A percentile compares a stretch with the other conserved stretches of the same genome.
Conservation (phyloP, 2,888 invertebrate genomes). For the Druceiella hillmani region DNA sequence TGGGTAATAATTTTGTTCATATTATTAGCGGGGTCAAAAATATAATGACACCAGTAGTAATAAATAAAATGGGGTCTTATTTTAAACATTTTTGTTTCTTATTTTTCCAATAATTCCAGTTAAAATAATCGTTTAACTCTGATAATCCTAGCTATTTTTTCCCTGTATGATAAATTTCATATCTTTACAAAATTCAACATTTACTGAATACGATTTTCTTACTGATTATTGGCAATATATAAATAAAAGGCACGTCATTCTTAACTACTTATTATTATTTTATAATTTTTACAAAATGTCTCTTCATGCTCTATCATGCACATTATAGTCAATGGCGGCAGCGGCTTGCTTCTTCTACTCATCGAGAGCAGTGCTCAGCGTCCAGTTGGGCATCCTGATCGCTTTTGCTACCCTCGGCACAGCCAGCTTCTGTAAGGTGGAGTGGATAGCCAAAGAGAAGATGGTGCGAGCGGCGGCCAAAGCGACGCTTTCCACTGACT, state of each 20-base stretch:
- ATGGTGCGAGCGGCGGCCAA: conserved; percentile 34
- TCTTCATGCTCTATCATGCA: not conserved
- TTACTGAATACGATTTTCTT: too few relatives aligned
- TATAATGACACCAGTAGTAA: too few relatives aligned
- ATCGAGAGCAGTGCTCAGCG: conserved; percentile 61
- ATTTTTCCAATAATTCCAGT: too few relatives aligned
- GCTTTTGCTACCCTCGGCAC: conserved; percentile 70
- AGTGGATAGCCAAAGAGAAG: conserved; percentile 43
- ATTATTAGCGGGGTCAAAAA: too few relatives aligned
- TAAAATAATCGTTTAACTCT: too few relatives aligned
- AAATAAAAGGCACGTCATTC: not conserved
- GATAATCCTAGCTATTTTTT: too few relatives aligned
- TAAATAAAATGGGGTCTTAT: too few relatives aligned
- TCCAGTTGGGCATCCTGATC: conserved; percentile 67
- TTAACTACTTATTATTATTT: conserved; percentile 5
- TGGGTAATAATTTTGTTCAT: too few relatives aligned
- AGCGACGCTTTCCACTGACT: conserved; percentile 30
- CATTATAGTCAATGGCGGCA: conserved; percentile 71
- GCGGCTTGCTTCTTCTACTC: conserved; percentile 84
- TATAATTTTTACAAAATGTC: not conserved
- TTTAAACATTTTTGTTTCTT: too few relatives aligned
- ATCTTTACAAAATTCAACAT: too few relatives aligned
- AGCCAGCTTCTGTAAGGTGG: conserved; percentile 70
- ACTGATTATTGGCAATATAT: too few relatives aligned
- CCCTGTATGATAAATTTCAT: too few relatives aligned